Evolutionary conservation across 2,888 invertebrate species (phyloP).

Genomic region (Thecocarcelia acutangulata): DNA sequence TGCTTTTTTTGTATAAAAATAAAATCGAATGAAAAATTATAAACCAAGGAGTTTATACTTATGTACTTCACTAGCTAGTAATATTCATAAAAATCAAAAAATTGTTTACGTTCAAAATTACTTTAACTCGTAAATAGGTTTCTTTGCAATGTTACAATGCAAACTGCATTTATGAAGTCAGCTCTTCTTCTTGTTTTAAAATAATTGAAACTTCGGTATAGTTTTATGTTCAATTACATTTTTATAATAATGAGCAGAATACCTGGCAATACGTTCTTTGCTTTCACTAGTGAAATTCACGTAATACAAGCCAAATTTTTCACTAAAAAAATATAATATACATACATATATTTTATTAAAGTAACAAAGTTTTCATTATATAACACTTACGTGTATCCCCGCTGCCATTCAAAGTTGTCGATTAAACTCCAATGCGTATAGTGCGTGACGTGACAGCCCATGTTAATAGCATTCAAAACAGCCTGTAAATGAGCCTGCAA

Average conservation of each 20-base stretch:
- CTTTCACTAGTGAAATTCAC: conserved; percentile 85
- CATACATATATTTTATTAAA: too few relatives aligned
- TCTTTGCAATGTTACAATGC: too few relatives aligned
- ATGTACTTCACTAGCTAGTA: too few relatives aligned
- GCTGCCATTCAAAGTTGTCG: conserved; percentile 77
- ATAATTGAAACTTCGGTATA: conserved; percentile 59
- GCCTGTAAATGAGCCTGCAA: conserved; percentile 74
- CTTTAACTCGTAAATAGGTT: too few relatives aligned
- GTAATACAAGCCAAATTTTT: conserved; percentile 86
- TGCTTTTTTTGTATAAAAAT: conserved; percentile 59
- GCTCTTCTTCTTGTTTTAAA: too few relatives aligned
- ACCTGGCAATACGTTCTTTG: conserved; percentile 85
- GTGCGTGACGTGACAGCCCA: conserved; percentile 74
- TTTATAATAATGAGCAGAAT: conserved; percentile 81
- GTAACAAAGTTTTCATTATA: conserved; percentile 42
- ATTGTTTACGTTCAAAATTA: too few relatives aligned
- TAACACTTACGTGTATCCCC: conserved; percentile 75
- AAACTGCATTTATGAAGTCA: too few relatives aligned
- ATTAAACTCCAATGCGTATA: conserved; percentile 77
- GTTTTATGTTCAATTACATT: conserved; percentile 69
- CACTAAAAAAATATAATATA: conserved; percentile 72
- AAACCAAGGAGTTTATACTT: conserved; percentile 23
- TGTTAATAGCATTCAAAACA: conserved; percentile 73
- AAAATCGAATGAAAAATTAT: conserved; percentile 37
- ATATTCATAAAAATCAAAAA: too few relatives aligned